These are phyloP conservation scores for Megastigmus dorsalis DNA, from an alignment of 2,888 invertebrate species.

Conservation along the genomic window DNA sequence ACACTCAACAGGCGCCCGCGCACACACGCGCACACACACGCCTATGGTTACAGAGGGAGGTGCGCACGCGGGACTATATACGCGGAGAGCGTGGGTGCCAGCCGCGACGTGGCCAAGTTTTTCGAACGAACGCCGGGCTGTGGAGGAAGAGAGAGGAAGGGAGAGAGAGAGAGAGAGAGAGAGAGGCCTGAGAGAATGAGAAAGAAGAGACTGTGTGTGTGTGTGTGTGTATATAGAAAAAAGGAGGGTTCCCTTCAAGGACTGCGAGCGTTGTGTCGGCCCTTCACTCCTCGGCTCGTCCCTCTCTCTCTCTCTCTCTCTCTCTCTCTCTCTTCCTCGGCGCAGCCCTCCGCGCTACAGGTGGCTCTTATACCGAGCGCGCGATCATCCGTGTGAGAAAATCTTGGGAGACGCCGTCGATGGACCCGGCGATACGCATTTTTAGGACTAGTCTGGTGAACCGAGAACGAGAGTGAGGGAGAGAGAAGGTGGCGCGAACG, in stretches of 20 bases:
- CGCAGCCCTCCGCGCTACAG: slow-evolving; percentile 58
- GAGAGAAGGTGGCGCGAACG: background rate
- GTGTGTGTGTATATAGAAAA: background rate
- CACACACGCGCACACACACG: background rate
- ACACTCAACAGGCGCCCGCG: background rate
- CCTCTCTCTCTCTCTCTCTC: background rate
- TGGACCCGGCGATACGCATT: slow-evolving; percentile 45
- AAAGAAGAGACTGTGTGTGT: background rate
- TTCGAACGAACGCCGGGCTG: background rate
- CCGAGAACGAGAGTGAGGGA: background rate
- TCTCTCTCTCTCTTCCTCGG: background rate
- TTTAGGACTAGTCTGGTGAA: slow-evolving; percentile 2
- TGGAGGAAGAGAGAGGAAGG: background rate
- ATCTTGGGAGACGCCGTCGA: slow-evolving; percentile 48
- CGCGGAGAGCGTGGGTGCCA: background rate
- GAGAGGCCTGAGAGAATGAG: no score
- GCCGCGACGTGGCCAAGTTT: no score
- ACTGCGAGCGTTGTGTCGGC: background rate
- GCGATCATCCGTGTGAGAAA: slow-evolving; percentile 65
- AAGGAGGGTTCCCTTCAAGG: slow-evolving; percentile 45
- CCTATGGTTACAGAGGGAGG: no score
- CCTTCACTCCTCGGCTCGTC: slow-evolving; percentile 1
- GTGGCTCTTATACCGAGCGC: slow-evolving; percentile 58
- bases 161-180: background rate
- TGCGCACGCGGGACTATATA: background rate